A percentile compares a stretch with the other conserved stretches of the same genome.
These are phyloP conservation scores for Drosophila tristis DNA, from an alignment of 1,140 invertebrate species.

Conservation along the genomic window DNA sequence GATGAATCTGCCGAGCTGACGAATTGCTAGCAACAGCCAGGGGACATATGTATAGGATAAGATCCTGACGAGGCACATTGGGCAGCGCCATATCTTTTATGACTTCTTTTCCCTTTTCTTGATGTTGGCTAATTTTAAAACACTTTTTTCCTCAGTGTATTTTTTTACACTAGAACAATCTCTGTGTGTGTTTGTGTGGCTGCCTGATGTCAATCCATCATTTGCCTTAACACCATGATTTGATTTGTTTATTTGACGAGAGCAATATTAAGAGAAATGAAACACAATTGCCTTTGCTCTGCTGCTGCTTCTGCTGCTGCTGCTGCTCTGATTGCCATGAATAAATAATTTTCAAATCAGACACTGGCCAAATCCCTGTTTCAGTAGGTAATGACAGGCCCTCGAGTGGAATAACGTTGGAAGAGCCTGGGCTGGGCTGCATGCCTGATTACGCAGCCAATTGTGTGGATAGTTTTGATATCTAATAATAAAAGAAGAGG, in stretches of 20 bases:
- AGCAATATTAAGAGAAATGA: slow-evolving; percentile 59
- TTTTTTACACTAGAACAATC: not conserved
- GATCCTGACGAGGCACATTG: too few species aligned
- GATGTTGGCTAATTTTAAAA: too few species aligned
- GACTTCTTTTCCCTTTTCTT: too few species aligned
- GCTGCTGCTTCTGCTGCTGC: slow-evolving; percentile 2
- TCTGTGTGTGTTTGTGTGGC: not conserved
- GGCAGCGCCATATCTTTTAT: too few species aligned
- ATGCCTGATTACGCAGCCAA: slow-evolving; percentile 37
- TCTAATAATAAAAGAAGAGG: slow-evolving; percentile 3
- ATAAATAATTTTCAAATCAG: slow-evolving; percentile 82
- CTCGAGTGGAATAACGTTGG: slow-evolving; percentile 11
- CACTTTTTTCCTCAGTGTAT: not conserved
- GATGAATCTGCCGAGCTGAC: too few species aligned
- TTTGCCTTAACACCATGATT: slow-evolving; percentile 70
- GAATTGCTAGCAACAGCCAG: too few species aligned
- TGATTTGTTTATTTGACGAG: slow-evolving; percentile 73
- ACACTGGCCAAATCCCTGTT: slow-evolving; percentile 35
- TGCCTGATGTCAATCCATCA: slow-evolving; percentile 70
- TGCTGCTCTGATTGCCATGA: slow-evolving; percentile 56
- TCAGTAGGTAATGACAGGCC: slow-evolving; percentile 39
- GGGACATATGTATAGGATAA: too few species aligned
- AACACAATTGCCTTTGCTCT: slow-evolving; percentile 49
- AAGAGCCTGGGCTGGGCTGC: not conserved
- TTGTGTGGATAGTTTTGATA: slow-evolving; percentile 42